Evolutionary conservation across 2,888 invertebrate genomes (phyloP), one percentile per base, ranked within the genome.

Genomic region (Tolmerus cingulatus): DNA sequence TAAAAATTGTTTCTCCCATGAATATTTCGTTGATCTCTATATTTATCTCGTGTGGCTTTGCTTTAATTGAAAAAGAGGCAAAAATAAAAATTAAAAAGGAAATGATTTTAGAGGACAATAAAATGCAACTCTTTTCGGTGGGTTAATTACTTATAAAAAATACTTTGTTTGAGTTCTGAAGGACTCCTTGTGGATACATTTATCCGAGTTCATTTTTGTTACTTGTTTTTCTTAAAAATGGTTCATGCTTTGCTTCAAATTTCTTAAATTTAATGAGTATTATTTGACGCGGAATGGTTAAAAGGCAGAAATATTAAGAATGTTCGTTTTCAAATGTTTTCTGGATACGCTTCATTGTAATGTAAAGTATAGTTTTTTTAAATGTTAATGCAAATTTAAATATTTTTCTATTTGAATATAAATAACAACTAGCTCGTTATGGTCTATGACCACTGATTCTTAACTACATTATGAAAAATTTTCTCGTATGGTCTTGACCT

Each of bases 11-110:
- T 79, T 43, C 40, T 40, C 27, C 16, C 43, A 79, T 40, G 16
- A 46, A 9, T 81, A 81, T 81, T 81, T 81, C 14, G 40, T 76
- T 76, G 40, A 16, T n/a, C n/a, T 55, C 19, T 81, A 23, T 1
- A 43, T 78, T 81, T n/a, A 81, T 84, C 40, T 74, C 46, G 85
- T 81, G 37, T 85, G 74, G 85, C 85, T 85, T 85, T 82, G 82
- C 57, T 82, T 82, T 82, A 23, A 66, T 66, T 66, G 23, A 66
- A 66, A 66, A 23, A 9, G 66, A 66, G 66, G 27, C 27, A 66
- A 23, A 19, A 66, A 66, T 66, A 27, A 66, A 12, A 27, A 23
- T 51, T 16, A 23, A 57, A 57, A 57, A 57, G 5, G 5, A 34
- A 34, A 34, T 1, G 4, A 66, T 23, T 66, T 12, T 27, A 66